Percentiles rank a stretch among this genome's conserved stretches.
These are phyloP conservation scores for Cyanoramphus novaezelandiae DNA, from an alignment of 2,113 vertebrate species.

Conservation along the genomic window DNA sequence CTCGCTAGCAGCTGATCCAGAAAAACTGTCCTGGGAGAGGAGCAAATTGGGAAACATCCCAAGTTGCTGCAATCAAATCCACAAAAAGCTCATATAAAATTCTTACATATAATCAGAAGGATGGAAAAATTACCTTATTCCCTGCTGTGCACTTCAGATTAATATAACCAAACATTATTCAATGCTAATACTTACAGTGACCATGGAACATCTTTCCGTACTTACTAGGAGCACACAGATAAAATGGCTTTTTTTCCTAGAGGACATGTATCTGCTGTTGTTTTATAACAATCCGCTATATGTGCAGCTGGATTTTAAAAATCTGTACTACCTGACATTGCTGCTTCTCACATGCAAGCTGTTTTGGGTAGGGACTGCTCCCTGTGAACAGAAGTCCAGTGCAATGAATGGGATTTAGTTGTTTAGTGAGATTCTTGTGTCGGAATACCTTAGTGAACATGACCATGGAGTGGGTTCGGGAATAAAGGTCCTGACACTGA, in stretches of 20 bases:
- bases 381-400: background rate
- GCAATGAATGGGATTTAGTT: background rate
- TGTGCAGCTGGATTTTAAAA: background rate
- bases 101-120: constrained; percentile 42
- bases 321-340: background rate
- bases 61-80: constrained; percentile 40
- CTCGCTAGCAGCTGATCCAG: background rate
- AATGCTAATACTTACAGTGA: background rate
- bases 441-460: background rate
- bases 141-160: constrained; percentile 37
- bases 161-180: constrained; percentile 54
- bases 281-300: background rate
- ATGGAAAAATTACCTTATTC: constrained; percentile 51
- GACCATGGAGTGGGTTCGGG: background rate
- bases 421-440: background rate
- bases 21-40: constrained; percentile 30
- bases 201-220: constrained; percentile 16
- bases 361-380: background rate
- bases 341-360: background rate
- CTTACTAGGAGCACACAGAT: background rate
- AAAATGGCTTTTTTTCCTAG: constrained; percentile 13
- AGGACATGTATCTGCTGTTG: background rate
- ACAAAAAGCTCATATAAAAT: constrained; percentile 21
- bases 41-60: constrained; percentile 30
- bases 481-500: background rate